Conservation (phyloP, 1,140 invertebrate species). For the Samia ricini region DNA sequence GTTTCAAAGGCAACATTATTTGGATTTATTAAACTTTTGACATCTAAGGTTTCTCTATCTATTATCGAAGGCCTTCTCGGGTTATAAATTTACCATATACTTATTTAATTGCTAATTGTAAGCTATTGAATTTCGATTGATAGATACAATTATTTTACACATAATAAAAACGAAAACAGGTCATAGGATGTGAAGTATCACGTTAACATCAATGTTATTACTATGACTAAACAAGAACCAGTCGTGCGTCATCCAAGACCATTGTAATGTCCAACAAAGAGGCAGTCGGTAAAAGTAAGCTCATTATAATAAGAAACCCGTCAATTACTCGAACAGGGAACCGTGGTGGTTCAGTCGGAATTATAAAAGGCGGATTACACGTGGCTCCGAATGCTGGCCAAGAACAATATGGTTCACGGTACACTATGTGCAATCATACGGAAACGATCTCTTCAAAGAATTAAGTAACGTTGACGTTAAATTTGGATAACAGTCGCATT, state of each 20-base stretch:
- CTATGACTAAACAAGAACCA: not conserved
- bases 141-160: not conserved
- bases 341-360: slow-evolving; percentile 1
- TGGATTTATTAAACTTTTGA: too few relatives aligned
- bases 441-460: too few relatives aligned
- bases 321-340: slow-evolving; percentile 33
- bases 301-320: slow-evolving; percentile 32
- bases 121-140: too few relatives aligned
- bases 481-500: not conserved
- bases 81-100: not conserved
- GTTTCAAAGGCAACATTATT: not conserved
- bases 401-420: not conserved
- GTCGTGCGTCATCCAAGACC: slow-evolving; percentile 8
- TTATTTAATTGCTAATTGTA: not conserved
- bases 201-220: not conserved
- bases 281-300: slow-evolving; percentile 12
- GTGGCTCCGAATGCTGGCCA: not conserved
- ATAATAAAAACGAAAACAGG: not conserved
- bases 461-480: not conserved
- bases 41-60: too few relatives aligned
- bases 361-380: slow-evolving; percentile 10
- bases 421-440: too few relatives aligned
- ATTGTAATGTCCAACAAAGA: slow-evolving; percentile 18
- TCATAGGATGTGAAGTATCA: not conserved
- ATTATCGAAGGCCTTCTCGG: too few relatives aligned